phyloP scores from a whole-genome alignment of 2,113 vertebrate genomes.

The Megaceryle torquata region DNA sequence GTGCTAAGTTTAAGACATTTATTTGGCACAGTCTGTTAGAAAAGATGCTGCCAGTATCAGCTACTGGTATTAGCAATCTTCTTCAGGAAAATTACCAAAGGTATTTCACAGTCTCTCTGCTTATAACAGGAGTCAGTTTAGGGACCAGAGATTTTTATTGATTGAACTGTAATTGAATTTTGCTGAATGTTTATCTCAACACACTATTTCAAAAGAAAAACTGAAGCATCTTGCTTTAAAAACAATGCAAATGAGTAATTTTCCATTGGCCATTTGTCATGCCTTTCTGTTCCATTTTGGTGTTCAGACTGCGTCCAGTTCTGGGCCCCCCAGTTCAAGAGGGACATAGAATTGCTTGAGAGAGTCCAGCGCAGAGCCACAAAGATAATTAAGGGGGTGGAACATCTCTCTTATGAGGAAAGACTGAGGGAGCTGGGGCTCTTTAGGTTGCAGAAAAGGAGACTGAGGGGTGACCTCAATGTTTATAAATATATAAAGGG shows the following conservation, averaged over 20 bases:
- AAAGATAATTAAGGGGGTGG: no score
- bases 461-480: no score
- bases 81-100: neutral
- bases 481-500: no score
- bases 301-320: neutral
- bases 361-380: no score
- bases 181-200: neutral
- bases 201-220: neutral
- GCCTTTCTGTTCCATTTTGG: neutral
- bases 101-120: neutral
- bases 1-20: conserved; percentile 10
- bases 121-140: neutral
- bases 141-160: neutral
- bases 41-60: neutral
- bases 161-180: conserved; percentile 18
- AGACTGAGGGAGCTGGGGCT: no score
- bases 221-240: neutral
- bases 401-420: no score
- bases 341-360: no score
- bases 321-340: no score
- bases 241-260: neutral
- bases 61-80: neutral
- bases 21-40: neutral
- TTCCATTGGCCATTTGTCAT: neutral
- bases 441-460: no score